A percentile compares a stretch with the other conserved stretches of the same genome.
These are phyloP conservation scores for Macquaria australasica DNA, from an alignment of 2,113 vertebrate species.

Conservation along the genomic window DNA sequence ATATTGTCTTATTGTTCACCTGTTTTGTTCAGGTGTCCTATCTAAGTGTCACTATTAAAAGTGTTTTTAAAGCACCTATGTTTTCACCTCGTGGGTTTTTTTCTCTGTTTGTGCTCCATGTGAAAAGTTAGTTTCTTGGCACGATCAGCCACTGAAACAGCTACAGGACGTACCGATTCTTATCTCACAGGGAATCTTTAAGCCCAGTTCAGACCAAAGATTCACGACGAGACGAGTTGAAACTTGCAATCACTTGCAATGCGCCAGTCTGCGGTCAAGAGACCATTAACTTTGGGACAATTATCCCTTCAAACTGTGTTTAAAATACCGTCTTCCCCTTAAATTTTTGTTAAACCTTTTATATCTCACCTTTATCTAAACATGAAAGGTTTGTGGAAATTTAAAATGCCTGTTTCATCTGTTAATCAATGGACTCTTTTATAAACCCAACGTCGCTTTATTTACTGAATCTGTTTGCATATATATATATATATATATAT, in stretches of 20 bases:
- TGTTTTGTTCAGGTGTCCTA: conserved; percentile 86
- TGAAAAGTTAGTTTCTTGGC: neutral
- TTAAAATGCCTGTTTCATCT: neutral
- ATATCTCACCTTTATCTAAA: neutral
- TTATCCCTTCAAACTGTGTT: neutral
- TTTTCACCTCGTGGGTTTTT: neutral
- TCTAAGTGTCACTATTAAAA: conserved; percentile 86
- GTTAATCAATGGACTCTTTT: neutral
- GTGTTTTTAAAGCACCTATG: conserved; percentile 80
- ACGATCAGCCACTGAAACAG: no score
- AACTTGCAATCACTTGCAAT: no score
- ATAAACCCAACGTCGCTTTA: neutral
- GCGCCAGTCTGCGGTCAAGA: no score
- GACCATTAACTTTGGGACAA: no score
- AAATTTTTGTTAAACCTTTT: neutral
- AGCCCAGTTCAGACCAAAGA: no score
- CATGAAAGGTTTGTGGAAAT: neutral
- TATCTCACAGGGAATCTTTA: no score
- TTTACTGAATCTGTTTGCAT: neutral
- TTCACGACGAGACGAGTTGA: no score
- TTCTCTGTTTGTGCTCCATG: no score
- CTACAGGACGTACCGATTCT: no score
- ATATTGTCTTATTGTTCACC: conserved; percentile 83
- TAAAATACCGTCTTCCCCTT: neutral
- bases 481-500: no score